These are phyloP conservation scores for Campaea margaritaria DNA, from an alignment of 2,888 invertebrate genomes.

Conservation along the genomic window DNA sequence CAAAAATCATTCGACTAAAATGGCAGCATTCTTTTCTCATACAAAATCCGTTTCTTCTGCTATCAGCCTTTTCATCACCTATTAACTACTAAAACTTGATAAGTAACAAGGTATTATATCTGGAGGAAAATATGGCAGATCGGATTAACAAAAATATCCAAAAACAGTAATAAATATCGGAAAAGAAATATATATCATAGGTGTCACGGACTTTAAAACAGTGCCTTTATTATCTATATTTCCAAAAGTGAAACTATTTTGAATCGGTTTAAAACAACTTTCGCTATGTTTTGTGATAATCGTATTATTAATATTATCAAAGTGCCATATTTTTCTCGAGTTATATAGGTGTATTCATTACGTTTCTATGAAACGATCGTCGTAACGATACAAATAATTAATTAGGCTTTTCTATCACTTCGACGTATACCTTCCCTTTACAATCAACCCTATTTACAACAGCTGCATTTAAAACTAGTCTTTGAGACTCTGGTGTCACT, in stretches of 20 bases:
- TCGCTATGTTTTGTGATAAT: too few species aligned
- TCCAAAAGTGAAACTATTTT: too few species aligned
- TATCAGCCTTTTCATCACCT: conserved; percentile 81
- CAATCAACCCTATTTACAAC: conserved; percentile 40
- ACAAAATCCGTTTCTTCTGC: conserved; percentile 73
- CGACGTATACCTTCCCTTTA: conserved; percentile 79
- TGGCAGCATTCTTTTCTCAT: conserved; percentile 57
- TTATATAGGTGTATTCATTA: conserved; percentile 48
- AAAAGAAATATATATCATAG: too few species aligned
- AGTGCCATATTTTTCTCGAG: conserved; percentile 18
- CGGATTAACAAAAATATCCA: neutral
- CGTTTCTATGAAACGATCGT: conserved; percentile 83
- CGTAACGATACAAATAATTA: conserved; percentile 77
- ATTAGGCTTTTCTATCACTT: conserved; percentile 83
- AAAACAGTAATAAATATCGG: too few species aligned
- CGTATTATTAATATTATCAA: neutral
- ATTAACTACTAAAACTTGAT: conserved; percentile 80
- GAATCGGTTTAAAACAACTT: neutral
- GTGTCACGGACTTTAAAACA: too few species aligned
- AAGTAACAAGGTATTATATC: conserved; percentile 68
- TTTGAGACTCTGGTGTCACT: conserved; percentile 66
- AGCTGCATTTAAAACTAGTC: conserved; percentile 55
- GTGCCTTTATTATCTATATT: too few species aligned
- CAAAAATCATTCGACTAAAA: conserved; percentile 52
- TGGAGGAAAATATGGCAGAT: conserved; percentile 21